Evolutionary conservation across 2,797 vertebrate species (phyloP).

Genomic region (Triplophysa bombifrons): DNA sequence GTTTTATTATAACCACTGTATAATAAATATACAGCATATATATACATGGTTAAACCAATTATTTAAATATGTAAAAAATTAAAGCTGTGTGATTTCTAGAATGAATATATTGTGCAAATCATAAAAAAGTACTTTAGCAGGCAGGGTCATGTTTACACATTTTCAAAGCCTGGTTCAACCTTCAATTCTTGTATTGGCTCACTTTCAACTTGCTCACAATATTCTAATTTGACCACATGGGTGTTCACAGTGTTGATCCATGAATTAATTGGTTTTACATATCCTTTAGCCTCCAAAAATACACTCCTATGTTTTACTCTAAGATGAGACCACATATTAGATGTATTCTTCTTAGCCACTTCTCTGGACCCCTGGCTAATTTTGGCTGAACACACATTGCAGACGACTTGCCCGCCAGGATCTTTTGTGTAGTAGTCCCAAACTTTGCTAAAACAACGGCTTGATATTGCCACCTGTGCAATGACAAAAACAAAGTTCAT

Average conservation of each 20-base stretch:
- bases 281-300: constrained; percentile 26
- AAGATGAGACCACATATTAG: constrained; percentile 43
- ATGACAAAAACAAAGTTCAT: constrained; percentile 23
- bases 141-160: background rate
- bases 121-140: too few species aligned
- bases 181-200: background rate
- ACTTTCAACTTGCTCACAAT: background rate
- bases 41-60: background rate
- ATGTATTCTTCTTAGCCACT: constrained; percentile 23
- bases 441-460: constrained; percentile 40
- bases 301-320: constrained; percentile 6
- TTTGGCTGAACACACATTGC: constrained; percentile 25
- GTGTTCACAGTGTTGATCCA: background rate
- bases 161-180: background rate
- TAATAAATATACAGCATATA: background rate
- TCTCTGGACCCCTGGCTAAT: constrained; percentile 37
- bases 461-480: constrained; percentile 20
- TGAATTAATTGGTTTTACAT: background rate
- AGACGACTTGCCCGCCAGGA: constrained; percentile 15
- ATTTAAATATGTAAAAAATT: background rate
- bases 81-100: too few species aligned
- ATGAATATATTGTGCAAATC: too few species aligned
- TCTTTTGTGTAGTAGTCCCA: constrained; percentile 42
- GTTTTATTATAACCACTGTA: constrained; percentile 24
- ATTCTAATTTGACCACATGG: constrained; percentile 8